Percentiles rank a stretch among this genome's conserved stretches.
These are phyloP conservation scores for Pelecanoides urinatrix DNA, from an alignment of 2,113 vertebrate genomes.

Conservation along the genomic window DNA sequence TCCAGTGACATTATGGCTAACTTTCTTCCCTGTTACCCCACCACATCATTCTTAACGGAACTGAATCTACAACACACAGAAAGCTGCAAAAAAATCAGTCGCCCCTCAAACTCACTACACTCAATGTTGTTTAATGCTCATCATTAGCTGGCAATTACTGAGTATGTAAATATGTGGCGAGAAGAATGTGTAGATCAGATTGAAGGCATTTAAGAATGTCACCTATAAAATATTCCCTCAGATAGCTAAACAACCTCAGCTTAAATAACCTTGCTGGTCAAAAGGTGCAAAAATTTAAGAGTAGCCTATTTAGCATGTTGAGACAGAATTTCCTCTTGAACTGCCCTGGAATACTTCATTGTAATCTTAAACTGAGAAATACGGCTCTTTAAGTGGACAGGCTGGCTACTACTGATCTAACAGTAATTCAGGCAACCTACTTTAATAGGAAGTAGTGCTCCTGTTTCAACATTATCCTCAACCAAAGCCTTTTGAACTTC, in stretches of 20 bases:
- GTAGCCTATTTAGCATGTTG: background rate
- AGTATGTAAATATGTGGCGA: background rate
- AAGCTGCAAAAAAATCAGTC: background rate
- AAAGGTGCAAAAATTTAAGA: background rate
- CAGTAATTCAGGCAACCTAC: background rate
- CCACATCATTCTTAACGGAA: background rate
- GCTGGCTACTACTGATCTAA: background rate
- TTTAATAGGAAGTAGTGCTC: background rate
- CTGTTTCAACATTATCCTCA: background rate
- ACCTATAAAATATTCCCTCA: background rate
- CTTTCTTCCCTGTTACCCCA: background rate
- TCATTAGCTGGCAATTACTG: background rate
- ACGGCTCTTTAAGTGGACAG: rapidly evolving
- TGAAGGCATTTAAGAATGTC: background rate
- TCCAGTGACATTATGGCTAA: background rate
- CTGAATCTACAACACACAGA: background rate
- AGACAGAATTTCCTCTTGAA: background rate
- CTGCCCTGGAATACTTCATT: background rate
- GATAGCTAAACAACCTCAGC: background rate
- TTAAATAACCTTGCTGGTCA: background rate
- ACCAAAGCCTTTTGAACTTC: background rate
- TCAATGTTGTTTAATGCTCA: background rate
- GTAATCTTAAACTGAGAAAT: background rate
- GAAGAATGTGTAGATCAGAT: background rate
- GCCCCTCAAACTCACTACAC: background rate